These are phyloP conservation scores for Sinopyrophorus schimmeli DNA, from an alignment of 2,888 invertebrate species.

Conservation along the genomic window DNA sequence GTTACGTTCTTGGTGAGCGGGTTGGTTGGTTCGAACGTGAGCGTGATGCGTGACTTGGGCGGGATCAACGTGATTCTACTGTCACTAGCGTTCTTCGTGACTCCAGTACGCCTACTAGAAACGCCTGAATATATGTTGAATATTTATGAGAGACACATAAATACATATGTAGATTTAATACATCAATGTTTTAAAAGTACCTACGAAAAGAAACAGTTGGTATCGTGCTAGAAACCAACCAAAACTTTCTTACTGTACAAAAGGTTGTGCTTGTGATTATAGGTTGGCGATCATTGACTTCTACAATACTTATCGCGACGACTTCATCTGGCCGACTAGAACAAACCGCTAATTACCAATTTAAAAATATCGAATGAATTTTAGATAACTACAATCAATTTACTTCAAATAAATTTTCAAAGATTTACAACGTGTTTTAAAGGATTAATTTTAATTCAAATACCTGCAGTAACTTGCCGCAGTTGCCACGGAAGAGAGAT, in stretches of 20 bases:
- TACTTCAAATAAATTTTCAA: background rate
- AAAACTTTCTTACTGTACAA: no score
- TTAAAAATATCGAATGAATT: no score
- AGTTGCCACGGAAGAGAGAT: conserved; percentile 37
- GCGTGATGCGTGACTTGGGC: conserved; percentile 53
- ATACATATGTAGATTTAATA: conserved; percentile 23
- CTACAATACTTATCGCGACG: no score
- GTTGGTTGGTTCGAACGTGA: conserved; percentile 51
- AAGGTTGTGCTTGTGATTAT: no score
- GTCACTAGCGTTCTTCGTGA: conserved; percentile 52
- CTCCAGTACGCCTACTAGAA: conserved; percentile 50
- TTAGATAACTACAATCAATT: no score
- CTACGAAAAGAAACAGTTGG: no score
- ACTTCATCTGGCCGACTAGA: no score
- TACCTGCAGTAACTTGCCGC: conserved; percentile 31
- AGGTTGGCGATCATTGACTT: no score
- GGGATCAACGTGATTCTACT: conserved; percentile 49
- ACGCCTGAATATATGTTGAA: conserved; percentile 44
- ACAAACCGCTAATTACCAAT: no score
- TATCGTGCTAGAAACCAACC: no score
- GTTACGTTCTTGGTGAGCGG: conserved; percentile 47
- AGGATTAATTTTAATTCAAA: conserved; percentile 30
- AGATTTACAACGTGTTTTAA: conserved; percentile 25
- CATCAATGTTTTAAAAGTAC: background rate
- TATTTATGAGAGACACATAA: conserved; percentile 37